Evolutionary conservation across 2,888 invertebrate genomes (phyloP).

Genomic region (Cataglyphis altisquamis): DNA sequence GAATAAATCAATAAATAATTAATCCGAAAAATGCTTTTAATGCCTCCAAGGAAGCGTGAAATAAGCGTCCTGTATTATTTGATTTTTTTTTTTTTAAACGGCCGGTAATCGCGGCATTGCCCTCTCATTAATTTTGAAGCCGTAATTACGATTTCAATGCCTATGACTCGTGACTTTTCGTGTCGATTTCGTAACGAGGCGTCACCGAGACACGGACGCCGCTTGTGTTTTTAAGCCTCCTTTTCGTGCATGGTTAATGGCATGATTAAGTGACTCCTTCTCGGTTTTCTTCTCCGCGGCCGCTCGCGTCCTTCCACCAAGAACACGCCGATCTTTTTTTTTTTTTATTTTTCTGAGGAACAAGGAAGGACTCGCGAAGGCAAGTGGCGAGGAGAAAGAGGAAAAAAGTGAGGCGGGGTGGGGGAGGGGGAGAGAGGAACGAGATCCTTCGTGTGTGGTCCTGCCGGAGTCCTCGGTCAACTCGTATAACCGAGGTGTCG

Average conservation of each 20-base stretch:
- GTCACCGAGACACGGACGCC: slow-evolving; percentile 17
- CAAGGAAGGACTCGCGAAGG: slow-evolving; percentile 61
- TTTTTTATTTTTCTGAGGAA: slow-evolving; percentile 65
- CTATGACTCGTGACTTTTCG: slow-evolving; percentile 14
- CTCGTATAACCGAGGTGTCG: slow-evolving; percentile 83
- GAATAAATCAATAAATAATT: background rate
- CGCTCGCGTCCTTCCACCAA: slow-evolving; percentile 58
- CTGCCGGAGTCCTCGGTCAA: slow-evolving; percentile 78
- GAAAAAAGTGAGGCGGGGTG: slow-evolving; percentile 26
- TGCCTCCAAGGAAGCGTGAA: background rate
- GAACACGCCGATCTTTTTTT: slow-evolving; percentile 28
- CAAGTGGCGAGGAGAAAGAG: slow-evolving; percentile 61
- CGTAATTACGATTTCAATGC: slow-evolving; percentile 9
- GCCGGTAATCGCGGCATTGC: background rate
- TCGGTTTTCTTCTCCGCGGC: slow-evolving; percentile 55
- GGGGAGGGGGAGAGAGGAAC: slow-evolving; percentile 41
- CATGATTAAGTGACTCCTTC: slow-evolving; percentile 65
- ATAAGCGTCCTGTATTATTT: background rate
- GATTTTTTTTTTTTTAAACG: background rate
- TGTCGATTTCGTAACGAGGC: slow-evolving; percentile 60
- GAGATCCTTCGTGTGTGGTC: slow-evolving; percentile 85
- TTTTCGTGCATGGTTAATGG: slow-evolving; percentile 68
- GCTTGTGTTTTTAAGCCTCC: slow-evolving; percentile 38
- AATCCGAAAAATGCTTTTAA: background rate
- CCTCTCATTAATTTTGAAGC: slow-evolving; percentile 12